A percentile compares a stretch with the other conserved stretches of the same genome.
Evolutionary conservation across 2,888 invertebrate species (phyloP).

Genomic region (Polydrusus cervinus): DNA sequence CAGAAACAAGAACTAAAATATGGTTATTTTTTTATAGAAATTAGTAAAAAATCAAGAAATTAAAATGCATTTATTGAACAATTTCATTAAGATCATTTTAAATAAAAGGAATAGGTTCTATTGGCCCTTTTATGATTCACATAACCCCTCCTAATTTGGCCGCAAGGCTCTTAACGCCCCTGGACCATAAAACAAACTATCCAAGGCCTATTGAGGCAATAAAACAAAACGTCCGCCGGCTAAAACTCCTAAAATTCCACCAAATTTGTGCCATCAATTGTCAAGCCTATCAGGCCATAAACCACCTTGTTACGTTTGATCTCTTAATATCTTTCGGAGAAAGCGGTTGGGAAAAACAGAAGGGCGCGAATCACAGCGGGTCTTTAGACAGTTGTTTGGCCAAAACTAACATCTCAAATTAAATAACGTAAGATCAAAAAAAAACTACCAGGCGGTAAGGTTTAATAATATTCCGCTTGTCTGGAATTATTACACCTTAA

Average conservation of each 20-base stretch:
- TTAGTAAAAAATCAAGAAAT: no score
- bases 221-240: constrained; percentile 42
- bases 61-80: neutral
- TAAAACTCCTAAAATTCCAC: constrained; percentile 37
- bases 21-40: no score
- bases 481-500: no score
- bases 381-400: neutral
- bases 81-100: neutral
- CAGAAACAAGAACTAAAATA: no score
- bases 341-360: neutral
- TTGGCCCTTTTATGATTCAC: neutral
- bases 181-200: constrained; percentile 40
- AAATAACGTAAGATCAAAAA: no score
- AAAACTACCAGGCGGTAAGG: no score
- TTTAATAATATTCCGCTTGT: no score
- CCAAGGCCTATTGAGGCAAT: constrained; percentile 30
- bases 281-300: constrained; percentile 39
- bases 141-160: constrained; percentile 7
- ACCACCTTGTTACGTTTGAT: constrained; percentile 30
- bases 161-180: constrained; percentile 10
- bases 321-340: constrained; percentile 30
- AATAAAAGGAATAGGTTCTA: neutral
- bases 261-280: constrained; percentile 49
- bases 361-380: neutral
- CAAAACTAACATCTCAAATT: neutral